Evolutionary conservation across 2,888 invertebrate species (phyloP).

Genomic region (Choristoneura rosaceana): DNA sequence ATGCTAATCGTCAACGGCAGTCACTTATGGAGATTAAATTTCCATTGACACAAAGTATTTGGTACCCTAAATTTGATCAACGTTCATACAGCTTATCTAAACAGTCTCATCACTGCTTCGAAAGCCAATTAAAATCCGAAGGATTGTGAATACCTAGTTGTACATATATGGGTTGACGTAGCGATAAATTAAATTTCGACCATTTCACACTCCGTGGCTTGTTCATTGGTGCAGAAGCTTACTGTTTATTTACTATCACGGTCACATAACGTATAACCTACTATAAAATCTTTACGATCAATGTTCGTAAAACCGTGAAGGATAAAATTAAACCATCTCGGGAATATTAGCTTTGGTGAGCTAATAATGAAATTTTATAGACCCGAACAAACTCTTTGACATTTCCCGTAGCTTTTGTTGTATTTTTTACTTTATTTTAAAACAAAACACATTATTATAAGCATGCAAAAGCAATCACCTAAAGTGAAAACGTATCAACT

Average conservation of each 20-base stretch:
- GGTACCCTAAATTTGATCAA: neutral
- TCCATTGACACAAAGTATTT: neutral
- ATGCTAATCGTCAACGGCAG: constrained; percentile 22
- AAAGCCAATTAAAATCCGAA: neutral
- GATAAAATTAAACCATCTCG: neutral
- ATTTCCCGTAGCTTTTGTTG: neutral
- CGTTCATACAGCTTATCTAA: neutral
- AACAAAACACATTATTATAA: neutral
- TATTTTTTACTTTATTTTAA: neutral
- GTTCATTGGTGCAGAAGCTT: constrained; percentile 11
- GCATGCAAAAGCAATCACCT: neutral
- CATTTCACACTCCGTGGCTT: constrained; percentile 7
- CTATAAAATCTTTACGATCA: constrained; percentile 9
- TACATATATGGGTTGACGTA: constrained; percentile 5
- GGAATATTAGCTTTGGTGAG: constrained; percentile 3
- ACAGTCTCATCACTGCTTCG: neutral
- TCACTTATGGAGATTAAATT: constrained; percentile 34
- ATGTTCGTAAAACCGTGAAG: constrained; percentile 11
- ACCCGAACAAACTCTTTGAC: neutral
- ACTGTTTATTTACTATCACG: constrained; percentile 31
- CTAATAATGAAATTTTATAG: neutral
- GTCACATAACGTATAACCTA: neutral
- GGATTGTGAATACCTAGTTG: neutral
- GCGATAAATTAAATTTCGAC: constrained; percentile 14
- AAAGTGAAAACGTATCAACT: neutral